Evolutionary conservation across 1,140 invertebrate species (phyloP), one percentile per base, ranked within the genome.

Genomic region (Drosophila aff.): DNA sequence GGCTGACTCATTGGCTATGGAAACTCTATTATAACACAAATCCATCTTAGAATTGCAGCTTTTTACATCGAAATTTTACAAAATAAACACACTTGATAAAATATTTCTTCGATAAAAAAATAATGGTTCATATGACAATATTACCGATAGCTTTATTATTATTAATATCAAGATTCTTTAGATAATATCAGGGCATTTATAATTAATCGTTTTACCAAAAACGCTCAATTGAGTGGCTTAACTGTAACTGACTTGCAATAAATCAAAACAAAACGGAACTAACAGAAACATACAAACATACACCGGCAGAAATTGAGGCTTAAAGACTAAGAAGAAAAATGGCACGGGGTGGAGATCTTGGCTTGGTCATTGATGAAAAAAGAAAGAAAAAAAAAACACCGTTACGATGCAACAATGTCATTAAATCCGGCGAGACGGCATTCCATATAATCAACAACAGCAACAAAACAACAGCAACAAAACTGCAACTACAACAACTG

Each of bases 381-480:
- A 55, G 7, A 15, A 4, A n/a, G 3, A 80, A 10, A 13, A 16
- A 55, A 69, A 66, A 80, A 81, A 69, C 72, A 82, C 86, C 84
- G 83, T 86, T 87, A 89, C 59, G 82, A 49, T 69, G 74, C 82
- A 91, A 75, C 85, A 82, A 52, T 84, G 85, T 82, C 85, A 91
- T 91, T 90, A 85, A 91, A 91, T 91, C 79, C 80, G 86, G 87
- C 79, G 82, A 91, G 86, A 91, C 86, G 64, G 58, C 86, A 91
- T 91, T 91, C 86, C 86, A 91, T 79, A 77, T 79, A 91, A 90
- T 90, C 86, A 86, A 62, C 68, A 73, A 74, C 40, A n/a, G 21
- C 71, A 67, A 40, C 40, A 21, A 28, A 72, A 73, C 33, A 73
- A 74, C 40, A n/a, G 21, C 71, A 67, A 40, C 40, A 21, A 28